Conservation (phyloP, 2,888 invertebrate species). For the Polymixis lichenea region DNA sequence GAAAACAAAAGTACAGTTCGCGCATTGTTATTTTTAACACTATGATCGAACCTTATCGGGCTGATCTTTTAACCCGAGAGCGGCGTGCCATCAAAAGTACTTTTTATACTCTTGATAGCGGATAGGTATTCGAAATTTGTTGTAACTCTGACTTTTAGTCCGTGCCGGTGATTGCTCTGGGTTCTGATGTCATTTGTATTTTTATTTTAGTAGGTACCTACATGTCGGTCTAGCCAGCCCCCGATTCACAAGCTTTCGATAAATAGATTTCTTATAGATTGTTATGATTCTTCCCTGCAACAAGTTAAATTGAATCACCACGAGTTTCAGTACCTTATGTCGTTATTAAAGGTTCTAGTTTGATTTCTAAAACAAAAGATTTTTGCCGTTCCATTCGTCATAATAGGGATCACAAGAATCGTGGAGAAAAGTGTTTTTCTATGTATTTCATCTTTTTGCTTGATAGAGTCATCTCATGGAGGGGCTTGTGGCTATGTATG, state of each 20-base stretch:
- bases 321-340: too few relatives aligned
- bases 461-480: not conserved
- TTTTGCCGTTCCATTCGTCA: not conserved
- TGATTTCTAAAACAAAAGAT: not conserved
- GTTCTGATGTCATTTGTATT: conserved; percentile 53
- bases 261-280: not conserved
- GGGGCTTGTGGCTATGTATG: too few relatives aligned
- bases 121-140: conserved; percentile 57
- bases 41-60: conserved; percentile 76
- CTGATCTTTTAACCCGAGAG: conserved; percentile 80
- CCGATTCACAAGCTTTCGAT: not conserved
- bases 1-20: conserved; percentile 70
- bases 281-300: not conserved
- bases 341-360: not conserved
- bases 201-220: conserved; percentile 3
- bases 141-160: conserved; percentile 52
- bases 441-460: too few relatives aligned
- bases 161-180: conserved; percentile 43
- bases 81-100: conserved; percentile 71
- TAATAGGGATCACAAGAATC: not conserved
- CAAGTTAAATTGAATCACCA: not conserved
- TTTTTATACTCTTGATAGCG: conserved; percentile 62
- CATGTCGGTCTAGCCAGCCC: conserved; percentile 11
- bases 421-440: too few relatives aligned
- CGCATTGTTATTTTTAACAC: conserved; percentile 78